These are phyloP conservation scores for Trimorus sp. DNA, from an alignment of 2,888 invertebrate species.

Conservation along the genomic window DNA sequence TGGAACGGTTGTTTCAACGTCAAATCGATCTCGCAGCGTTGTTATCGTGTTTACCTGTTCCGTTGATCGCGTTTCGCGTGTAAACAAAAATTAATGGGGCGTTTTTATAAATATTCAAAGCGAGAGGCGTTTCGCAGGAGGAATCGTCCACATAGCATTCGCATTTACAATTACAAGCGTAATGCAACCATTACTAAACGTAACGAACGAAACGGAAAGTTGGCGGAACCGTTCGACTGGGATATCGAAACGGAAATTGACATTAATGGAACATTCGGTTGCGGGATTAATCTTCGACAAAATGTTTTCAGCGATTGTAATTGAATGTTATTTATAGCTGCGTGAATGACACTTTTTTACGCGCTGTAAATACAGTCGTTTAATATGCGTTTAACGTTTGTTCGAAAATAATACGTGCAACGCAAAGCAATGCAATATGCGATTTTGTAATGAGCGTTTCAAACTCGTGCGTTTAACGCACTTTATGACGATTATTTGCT, in stretches of 20 bases:
- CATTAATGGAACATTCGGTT: conserved; percentile 18
- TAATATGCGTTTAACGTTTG: no score
- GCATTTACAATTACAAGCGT: neutral
- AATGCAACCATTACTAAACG: neutral
- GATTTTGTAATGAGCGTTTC: no score
- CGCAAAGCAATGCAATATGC: no score
- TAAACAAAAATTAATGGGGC: conserved; percentile 24
- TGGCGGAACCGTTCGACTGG: neutral
- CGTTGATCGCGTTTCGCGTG: conserved; percentile 14
- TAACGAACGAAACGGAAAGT: neutral
- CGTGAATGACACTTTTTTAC: neutral
- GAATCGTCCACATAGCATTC: neutral
- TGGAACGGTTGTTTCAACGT: conserved; percentile 24
- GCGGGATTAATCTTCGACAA: conserved; percentile 1
- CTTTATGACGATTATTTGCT: no score
- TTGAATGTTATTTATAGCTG: neutral
- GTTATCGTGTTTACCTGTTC: conserved; percentile 27
- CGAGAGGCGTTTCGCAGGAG: conserved; percentile 1
- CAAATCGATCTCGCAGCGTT: conserved; percentile 16
- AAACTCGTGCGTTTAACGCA: no score
- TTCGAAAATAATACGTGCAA: no score
- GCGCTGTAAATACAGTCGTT: neutral
- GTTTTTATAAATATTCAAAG: conserved; percentile 46
- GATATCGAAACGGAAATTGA: no score
- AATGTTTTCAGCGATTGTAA: conserved; percentile 1